Evolutionary conservation across 2,113 vertebrate species (phyloP), one percentile per base, ranked within the genome.

Genomic region (Catharus minimus): DNA sequence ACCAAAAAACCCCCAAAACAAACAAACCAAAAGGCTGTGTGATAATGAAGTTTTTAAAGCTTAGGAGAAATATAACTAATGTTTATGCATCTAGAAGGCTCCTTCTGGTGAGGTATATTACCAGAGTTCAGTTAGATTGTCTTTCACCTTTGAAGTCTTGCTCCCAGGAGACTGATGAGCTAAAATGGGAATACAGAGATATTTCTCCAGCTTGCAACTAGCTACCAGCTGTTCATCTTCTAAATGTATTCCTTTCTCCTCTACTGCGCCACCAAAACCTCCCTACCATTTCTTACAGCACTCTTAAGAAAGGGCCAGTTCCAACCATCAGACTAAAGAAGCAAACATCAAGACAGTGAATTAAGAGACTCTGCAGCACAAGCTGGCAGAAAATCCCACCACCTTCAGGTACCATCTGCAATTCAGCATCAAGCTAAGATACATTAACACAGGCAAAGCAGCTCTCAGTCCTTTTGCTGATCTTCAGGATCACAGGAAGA

Each of bases 181-280:
- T 92, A 96, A 92, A 95, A 94, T 26, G 58, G 81, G 90, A 95
- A 65, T 82, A 84, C n/a, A 69, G 46, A 92, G 36, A 11, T 94
- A 73, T 82, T 94, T 90, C 69, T 76, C 69, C n/a, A 79, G 61
- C 83, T 90, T 90, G 71, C 57, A 82, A 20, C 28, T 62, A 82
- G 28, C 66, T 56, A 94, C 46, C 91, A 89, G 84, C 87, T 92
- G 89, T 85, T 79, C 27, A 2, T 53, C 58, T 89, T 78, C 58
- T 66, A 87, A 84, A 60, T 5, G 50, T 68, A 61, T 47, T 82
- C 61, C 67, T 13, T 82, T 49, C 71, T 84, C 22, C 55, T 18
- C 27, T 46, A 27, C 21, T 49, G 26, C 32, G 55, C 26, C 55
- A 84, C 53, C 73, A 86, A 81, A 55, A 27, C 23, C 22, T 84